These are phyloP conservation scores for Carapus acus DNA, from an alignment of 2,797 vertebrate genomes.

Conservation along the genomic window DNA sequence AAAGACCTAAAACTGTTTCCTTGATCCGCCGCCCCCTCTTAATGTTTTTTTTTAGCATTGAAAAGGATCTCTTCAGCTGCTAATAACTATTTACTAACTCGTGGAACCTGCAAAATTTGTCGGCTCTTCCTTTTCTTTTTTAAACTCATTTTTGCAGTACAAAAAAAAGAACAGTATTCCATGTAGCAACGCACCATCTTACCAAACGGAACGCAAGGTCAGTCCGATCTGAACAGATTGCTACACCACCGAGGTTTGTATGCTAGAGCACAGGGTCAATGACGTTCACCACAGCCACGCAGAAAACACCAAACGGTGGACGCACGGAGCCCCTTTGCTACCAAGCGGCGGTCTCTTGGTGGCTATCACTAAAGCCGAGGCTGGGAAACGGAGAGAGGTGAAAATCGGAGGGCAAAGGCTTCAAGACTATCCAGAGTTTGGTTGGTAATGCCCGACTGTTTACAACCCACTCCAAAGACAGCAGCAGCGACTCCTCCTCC, in stretches of 20 bases:
- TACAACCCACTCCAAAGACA: slow-evolving; percentile 60
- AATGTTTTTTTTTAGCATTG: slow-evolving; percentile 45
- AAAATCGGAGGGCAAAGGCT: slow-evolving; percentile 18
- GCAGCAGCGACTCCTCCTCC: slow-evolving; percentile 29
- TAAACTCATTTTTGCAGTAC: slow-evolving; percentile 61
- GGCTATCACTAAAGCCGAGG: slow-evolving; percentile 15
- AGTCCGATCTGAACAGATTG: slow-evolving; percentile 35
- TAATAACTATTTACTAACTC: slow-evolving; percentile 74
- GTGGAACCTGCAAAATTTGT: slow-evolving; percentile 55
- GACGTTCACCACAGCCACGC: slow-evolving; percentile 33
- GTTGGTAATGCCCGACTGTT: slow-evolving; percentile 40
- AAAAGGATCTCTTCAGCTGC: slow-evolving; percentile 74
- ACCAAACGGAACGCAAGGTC: slow-evolving; percentile 50
- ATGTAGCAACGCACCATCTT: slow-evolving; percentile 69
- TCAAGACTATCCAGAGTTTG: slow-evolving; percentile 32
- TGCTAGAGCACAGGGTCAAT: slow-evolving; percentile 39
- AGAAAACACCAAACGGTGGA: slow-evolving; percentile 45
- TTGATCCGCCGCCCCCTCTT: slow-evolving; percentile 34
- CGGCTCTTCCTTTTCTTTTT: slow-evolving; percentile 54
- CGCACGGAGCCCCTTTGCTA: slow-evolving; percentile 19
- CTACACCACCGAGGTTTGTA: slow-evolving; percentile 31
- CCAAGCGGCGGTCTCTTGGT: slow-evolving; percentile 9
- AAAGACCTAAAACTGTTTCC: slow-evolving; percentile 38
- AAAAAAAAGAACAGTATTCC: slow-evolving; percentile 54
- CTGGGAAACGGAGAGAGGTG: slow-evolving; percentile 22